phyloP scores from a whole-genome alignment of 1,140 invertebrate genomes.

The Pissodes strobi region DNA sequence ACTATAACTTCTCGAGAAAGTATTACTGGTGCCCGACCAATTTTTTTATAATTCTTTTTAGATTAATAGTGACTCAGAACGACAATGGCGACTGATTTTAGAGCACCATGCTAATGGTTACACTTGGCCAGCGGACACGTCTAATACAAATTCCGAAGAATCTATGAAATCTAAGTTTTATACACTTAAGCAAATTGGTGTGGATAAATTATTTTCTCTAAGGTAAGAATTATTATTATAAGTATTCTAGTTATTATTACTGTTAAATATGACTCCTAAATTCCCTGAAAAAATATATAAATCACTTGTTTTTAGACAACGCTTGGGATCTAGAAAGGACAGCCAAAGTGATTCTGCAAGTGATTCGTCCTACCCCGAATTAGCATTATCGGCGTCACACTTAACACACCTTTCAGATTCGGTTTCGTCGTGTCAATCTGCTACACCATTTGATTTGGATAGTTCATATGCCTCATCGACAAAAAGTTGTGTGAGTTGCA shows the following conservation, averaged over 20 bases:
- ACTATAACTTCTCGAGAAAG: too few relatives aligned
- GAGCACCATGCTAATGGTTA: constrained; percentile 65
- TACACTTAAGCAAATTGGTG: constrained; percentile 68
- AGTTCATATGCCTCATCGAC: too few relatives aligned
- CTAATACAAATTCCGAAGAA: constrained; percentile 51
- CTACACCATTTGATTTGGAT: not conserved
- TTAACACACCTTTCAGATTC: not conserved
- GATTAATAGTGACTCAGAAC: constrained; percentile 68
- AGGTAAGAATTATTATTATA: constrained; percentile 38
- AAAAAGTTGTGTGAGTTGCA: too few relatives aligned
- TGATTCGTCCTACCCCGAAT: constrained; percentile 49
- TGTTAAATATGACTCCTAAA: too few relatives aligned
- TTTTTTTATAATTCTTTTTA: too few relatives aligned
- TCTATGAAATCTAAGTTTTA: constrained; percentile 60
- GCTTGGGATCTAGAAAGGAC: constrained; percentile 55
- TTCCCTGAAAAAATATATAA: too few relatives aligned
- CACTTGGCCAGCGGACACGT: constrained; percentile 61
- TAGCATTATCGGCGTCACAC: constrained; percentile 36
- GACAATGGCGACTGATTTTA: constrained; percentile 68
- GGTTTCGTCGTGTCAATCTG: constrained; percentile 3
- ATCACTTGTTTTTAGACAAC: constrained; percentile 55
- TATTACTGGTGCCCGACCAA: too few relatives aligned
- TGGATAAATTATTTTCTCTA: constrained; percentile 67
- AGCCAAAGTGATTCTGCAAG: constrained; percentile 51
- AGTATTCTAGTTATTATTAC: too few relatives aligned